Conservation (phyloP, 2,888 invertebrate genomes). For the Auanema freiburgensis region DNA sequence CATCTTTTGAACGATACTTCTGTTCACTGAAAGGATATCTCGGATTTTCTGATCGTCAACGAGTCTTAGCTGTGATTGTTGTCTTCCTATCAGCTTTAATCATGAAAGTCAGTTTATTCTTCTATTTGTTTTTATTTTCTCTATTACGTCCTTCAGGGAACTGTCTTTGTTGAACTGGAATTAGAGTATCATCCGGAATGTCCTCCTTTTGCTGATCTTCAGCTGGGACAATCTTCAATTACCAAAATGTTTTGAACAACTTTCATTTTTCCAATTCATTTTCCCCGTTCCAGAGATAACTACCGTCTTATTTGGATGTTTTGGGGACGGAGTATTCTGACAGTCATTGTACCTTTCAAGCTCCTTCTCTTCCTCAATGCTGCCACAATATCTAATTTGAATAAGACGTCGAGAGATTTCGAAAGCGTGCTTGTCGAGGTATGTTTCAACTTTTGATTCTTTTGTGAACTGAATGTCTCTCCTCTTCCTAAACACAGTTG, state of each 20-base stretch:
- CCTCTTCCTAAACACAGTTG: too few species aligned
- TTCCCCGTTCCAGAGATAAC: constrained; percentile 19
- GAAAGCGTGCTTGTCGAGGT: constrained; percentile 38
- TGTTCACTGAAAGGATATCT: constrained; percentile 30
- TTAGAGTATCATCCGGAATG: constrained; percentile 32
- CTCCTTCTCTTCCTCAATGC: constrained; percentile 43
- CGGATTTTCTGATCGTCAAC: constrained; percentile 27
- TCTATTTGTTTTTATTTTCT: background rate
- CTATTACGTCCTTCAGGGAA: constrained; percentile 17
- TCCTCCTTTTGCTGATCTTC: constrained; percentile 29
- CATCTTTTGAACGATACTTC: constrained; percentile 51
- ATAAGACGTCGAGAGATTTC: constrained; percentile 30
- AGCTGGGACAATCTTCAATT: constrained; percentile 28
- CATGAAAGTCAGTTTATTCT: constrained; percentile 24
- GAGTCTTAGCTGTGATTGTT: constrained; percentile 22
- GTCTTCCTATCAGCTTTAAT: constrained; percentile 31
- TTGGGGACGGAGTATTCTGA: constrained; percentile 47
- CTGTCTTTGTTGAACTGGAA: constrained; percentile 38
- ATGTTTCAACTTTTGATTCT: too few species aligned
- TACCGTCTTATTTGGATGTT: constrained; percentile 49
- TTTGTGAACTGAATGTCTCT: too few species aligned
- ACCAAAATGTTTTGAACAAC: constrained; percentile 25
- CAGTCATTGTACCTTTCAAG: constrained; percentile 49
- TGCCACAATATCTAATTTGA: constrained; percentile 33
- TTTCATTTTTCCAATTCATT: background rate